These are phyloP conservation scores for Portevinia maculata DNA, from an alignment of 2,888 invertebrate genomes.

Conservation along the genomic window DNA sequence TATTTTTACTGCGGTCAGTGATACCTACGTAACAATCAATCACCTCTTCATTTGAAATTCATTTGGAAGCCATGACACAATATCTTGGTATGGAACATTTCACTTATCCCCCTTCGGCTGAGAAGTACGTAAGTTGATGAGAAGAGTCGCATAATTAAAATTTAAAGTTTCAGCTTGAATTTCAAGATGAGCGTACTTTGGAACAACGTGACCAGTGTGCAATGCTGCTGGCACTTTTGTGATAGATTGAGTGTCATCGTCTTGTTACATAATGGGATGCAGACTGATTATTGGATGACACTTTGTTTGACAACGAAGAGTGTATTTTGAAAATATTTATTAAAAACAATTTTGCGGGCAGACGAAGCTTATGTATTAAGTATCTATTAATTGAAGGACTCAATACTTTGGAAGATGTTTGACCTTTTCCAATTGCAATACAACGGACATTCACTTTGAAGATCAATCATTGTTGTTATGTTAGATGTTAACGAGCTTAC, in stretches of 20 bases:
- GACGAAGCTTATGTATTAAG: no score
- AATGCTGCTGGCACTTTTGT: constrained; percentile 1
- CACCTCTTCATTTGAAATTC: background rate
- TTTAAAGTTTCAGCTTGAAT: constrained; percentile 1
- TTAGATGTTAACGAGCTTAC: no score
- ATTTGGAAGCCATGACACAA: constrained; percentile 30
- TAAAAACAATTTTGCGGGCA: no score
- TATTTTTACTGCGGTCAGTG: no score
- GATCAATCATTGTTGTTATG: no score
- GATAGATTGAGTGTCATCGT: constrained; percentile 17
- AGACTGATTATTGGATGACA: constrained; percentile 12
- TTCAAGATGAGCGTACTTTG: background rate
- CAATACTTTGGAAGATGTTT: no score
- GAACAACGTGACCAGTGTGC: background rate
- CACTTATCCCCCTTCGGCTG: background rate
- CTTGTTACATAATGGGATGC: constrained; percentile 1
- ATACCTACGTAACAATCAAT: no score
- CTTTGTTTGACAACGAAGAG: constrained; percentile 15
- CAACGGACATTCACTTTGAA: no score
- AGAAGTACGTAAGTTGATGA: constrained; percentile 7
- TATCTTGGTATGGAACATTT: constrained; percentile 7
- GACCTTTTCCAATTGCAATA: no score
- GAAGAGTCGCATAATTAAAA: background rate
- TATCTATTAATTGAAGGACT: no score
- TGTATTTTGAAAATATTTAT: background rate